Conservation (phyloP, 2,113 vertebrate genomes). For the Saguinus midas region DNA sequence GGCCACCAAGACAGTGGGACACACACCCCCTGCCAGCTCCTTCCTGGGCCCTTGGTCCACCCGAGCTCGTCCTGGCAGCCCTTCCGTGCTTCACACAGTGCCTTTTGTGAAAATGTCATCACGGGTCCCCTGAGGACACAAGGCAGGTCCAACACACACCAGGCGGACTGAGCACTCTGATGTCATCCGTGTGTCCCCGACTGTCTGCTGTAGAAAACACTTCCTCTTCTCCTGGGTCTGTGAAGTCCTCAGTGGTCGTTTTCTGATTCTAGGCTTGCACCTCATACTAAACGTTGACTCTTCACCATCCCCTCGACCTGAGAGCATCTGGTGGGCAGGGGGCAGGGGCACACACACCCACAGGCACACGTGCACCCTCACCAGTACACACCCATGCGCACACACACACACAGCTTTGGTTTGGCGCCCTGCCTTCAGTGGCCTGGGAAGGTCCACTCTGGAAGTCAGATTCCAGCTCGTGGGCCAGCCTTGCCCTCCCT, state of each 20-base stretch:
- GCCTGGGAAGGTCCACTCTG: conserved; percentile 53
- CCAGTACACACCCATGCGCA: too few relatives aligned
- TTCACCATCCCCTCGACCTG: conserved; percentile 35
- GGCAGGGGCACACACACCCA: not conserved
- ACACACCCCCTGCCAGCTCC: not conserved
- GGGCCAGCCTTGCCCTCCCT: not conserved
- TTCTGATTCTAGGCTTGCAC: conserved; percentile 50
- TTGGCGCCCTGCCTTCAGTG: conserved; percentile 44
- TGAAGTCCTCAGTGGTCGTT: conserved; percentile 52
- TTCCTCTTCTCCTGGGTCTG: conserved; percentile 44
- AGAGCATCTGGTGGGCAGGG: conserved; percentile 36
- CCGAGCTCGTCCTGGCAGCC: not conserved
- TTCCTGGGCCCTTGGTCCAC: conserved; percentile 45
- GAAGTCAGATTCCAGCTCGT: conserved; percentile 66
- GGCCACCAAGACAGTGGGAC: not conserved
- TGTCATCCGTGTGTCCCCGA: not conserved
- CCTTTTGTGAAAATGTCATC: conserved; percentile 72
- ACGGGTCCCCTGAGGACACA: not conserved
- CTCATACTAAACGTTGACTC: conserved; percentile 32
- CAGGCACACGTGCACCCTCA: not conserved
- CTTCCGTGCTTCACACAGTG: conserved; percentile 72
- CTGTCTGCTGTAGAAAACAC: not conserved
- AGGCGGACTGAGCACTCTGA: conserved; percentile 51
- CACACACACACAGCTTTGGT: conserved; percentile 10
- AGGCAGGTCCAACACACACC: not conserved